Evolutionary conservation across 2,888 invertebrate genomes (phyloP).

Genomic region (Leptinotarsa juncta): DNA sequence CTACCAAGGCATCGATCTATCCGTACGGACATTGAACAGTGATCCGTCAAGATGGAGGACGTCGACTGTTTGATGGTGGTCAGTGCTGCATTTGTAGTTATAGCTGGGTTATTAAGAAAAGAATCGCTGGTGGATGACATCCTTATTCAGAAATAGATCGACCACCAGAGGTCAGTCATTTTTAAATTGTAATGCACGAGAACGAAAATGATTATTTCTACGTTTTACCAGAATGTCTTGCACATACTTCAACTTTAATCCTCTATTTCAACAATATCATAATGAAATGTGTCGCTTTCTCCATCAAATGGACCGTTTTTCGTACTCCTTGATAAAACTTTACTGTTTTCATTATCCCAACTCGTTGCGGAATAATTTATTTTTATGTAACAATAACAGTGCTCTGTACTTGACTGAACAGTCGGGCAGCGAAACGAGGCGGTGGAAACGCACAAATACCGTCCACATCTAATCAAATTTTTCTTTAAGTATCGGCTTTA

Average conservation of each 20-base stretch:
- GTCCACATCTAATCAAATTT: background rate
- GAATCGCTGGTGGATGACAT: background rate
- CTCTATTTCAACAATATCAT: too few relatives aligned
- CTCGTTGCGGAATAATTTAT: too few relatives aligned
- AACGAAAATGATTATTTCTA: background rate
- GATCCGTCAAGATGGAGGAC: too few relatives aligned
- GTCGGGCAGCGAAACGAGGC: background rate
- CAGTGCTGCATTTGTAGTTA: slow-evolving; percentile 1
- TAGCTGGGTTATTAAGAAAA: background rate
- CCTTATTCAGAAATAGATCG: background rate
- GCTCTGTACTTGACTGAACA: background rate
- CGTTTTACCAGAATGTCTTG: background rate
- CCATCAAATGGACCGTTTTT: too few relatives aligned
- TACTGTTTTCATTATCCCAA: too few relatives aligned
- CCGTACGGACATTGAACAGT: too few relatives aligned
- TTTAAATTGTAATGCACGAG: background rate
- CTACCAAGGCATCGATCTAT: too few relatives aligned
- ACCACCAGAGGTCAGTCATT: background rate
- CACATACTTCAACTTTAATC: background rate
- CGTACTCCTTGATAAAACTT: too few relatives aligned
- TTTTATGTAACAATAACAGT: too few relatives aligned
- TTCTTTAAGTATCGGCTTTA: background rate
- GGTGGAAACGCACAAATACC: background rate
- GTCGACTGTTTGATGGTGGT: background rate
- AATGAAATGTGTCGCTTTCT: too few relatives aligned